phyloP scores from a whole-genome alignment of 2,888 invertebrate species.

The Harpalus rubripes region DNA sequence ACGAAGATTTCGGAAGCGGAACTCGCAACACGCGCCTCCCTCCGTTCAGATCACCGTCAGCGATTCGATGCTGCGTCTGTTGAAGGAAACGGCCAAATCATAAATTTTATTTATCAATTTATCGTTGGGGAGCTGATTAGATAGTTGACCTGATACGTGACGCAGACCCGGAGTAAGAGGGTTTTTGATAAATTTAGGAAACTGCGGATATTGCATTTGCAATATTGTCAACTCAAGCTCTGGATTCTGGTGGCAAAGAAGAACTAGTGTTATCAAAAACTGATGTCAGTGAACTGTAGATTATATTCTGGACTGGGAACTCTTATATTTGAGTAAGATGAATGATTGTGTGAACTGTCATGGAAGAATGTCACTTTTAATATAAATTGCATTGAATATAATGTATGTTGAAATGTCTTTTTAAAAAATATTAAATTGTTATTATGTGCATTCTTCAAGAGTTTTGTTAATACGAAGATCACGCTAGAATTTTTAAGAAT shows the following conservation, averaged over 20 bases:
- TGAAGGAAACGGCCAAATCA: constrained; percentile 54
- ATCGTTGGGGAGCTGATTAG: constrained; percentile 56
- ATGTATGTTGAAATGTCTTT: too few species aligned
- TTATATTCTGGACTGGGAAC: not conserved
- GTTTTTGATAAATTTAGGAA: constrained; percentile 6
- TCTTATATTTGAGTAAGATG: not conserved
- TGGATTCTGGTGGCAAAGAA: too few species aligned
- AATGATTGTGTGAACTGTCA: too few species aligned
- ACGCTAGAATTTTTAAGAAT: too few species aligned
- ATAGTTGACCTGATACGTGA: constrained; percentile 49
- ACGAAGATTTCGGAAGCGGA: constrained; percentile 21
- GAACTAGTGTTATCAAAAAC: too few species aligned
- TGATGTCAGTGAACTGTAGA: not conserved
- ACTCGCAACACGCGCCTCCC: constrained; percentile 3
- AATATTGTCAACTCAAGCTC: too few species aligned
- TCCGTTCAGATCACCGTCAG: not conserved
- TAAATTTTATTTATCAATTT: constrained; percentile 66
- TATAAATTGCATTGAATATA: too few species aligned
- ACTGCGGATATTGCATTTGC: too few species aligned
- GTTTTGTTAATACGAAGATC: too few species aligned
- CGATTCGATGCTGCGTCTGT: constrained; percentile 28
- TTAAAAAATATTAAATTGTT: too few species aligned
- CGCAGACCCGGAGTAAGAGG: constrained; percentile 22
- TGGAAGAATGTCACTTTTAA: too few species aligned
- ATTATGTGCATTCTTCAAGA: too few species aligned